These are phyloP conservation scores for Halesus radiatus DNA, from an alignment of 1,140 invertebrate genomes.

Conservation along the genomic window DNA sequence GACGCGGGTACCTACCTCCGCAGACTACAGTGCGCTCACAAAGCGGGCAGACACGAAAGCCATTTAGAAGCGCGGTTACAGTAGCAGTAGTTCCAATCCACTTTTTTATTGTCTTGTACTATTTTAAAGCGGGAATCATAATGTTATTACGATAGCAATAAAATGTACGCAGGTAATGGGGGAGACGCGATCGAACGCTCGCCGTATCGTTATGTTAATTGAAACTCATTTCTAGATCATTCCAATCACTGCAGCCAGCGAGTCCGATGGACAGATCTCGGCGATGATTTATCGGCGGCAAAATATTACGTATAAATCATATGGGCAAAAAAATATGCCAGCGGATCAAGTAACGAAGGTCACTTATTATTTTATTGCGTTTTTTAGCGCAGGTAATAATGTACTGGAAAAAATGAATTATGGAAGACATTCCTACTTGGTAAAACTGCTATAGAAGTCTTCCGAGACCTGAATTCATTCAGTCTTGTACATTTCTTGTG, in stretches of 20 bases:
- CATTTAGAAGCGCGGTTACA: slow-evolving; percentile 35
- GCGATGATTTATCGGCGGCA: slow-evolving; percentile 7
- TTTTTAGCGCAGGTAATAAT: too few relatives aligned
- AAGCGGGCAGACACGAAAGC: slow-evolving; percentile 29
- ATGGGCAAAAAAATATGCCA: not conserved
- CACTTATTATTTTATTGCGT: too few relatives aligned
- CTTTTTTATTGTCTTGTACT: slow-evolving; percentile 43
- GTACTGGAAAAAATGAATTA: too few relatives aligned
- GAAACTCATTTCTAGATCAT: slow-evolving; percentile 30
- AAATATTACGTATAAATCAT: slow-evolving; percentile 37
- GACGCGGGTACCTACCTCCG: too few relatives aligned
- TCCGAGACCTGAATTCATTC: too few relatives aligned
- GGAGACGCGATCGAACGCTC: slow-evolving; percentile 19
- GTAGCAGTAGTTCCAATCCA: slow-evolving; percentile 12
- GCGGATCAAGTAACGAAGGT: not conserved
- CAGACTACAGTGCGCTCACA: slow-evolving; percentile 37
- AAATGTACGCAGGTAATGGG: slow-evolving; percentile 35
- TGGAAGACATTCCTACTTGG: too few relatives aligned
- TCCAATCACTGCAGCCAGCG: slow-evolving; percentile 21
- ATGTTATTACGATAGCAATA: slow-evolving; percentile 39
- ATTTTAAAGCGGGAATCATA: slow-evolving; percentile 46
- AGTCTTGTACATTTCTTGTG: too few relatives aligned
- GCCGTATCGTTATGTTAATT: slow-evolving; percentile 35
- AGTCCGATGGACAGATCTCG: too few relatives aligned
- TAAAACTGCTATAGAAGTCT: too few relatives aligned